These are phyloP conservation scores for Pterocles orientalis DNA, from an alignment of 2,113 vertebrate species.

Conservation along the genomic window DNA sequence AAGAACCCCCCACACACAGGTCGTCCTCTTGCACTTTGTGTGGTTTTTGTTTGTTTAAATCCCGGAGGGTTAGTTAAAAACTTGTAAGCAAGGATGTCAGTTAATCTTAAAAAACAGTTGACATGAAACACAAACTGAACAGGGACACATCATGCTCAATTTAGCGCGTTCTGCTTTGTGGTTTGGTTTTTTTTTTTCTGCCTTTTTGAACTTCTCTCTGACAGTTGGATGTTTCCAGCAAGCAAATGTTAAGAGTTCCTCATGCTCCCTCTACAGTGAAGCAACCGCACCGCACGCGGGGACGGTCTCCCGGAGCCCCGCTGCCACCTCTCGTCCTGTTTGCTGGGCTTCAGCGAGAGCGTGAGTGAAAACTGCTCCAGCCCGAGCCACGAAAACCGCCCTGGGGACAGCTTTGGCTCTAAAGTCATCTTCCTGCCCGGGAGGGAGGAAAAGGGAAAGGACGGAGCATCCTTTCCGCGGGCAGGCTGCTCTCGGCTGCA, in stretches of 20 bases:
- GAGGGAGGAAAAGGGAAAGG: background rate
- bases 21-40: conserved; percentile 76
- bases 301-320: background rate
- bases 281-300: conserved; percentile 40
- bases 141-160: conserved; percentile 89
- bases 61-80: conserved; percentile 92
- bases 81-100: conserved; percentile 96
- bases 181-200: background rate
- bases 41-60: conserved; percentile 74
- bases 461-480: background rate
- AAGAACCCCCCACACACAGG: conserved; percentile 68
- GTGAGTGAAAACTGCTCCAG: conserved; percentile 7
- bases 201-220: conserved; percentile 33
- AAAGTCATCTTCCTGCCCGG: background rate
- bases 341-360: background rate
- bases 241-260: conserved; percentile 77
- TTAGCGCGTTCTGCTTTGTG: conserved; percentile 63
- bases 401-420: background rate
- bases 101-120: conserved; percentile 84
- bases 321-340: background rate
- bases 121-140: conserved; percentile 79
- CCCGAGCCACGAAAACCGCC: background rate
- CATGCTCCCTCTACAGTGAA: conserved; percentile 76
- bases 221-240: conserved; percentile 72
- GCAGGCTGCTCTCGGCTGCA: background rate